Evolutionary conservation across 1,140 invertebrate species (phyloP).

Genomic region (Brachystomella parvula): DNA sequence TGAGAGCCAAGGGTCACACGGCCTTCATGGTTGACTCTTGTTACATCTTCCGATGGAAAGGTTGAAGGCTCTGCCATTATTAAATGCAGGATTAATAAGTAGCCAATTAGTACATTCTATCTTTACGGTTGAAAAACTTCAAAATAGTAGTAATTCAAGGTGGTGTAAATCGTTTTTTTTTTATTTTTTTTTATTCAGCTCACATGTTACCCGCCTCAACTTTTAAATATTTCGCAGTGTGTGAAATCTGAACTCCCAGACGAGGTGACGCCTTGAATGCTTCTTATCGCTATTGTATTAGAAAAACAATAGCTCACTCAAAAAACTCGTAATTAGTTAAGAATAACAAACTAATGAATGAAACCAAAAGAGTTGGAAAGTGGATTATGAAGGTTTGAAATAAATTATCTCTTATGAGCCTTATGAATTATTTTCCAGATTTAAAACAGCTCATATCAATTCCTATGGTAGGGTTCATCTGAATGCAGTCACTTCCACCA

Average conservation of each 20-base stretch:
- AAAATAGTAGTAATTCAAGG: too few relatives aligned
- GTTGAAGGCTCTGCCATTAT: too few relatives aligned
- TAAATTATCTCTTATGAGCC: not conserved
- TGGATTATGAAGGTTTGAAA: not conserved
- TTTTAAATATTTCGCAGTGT: too few relatives aligned
- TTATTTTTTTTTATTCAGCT: too few relatives aligned
- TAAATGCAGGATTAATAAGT: too few relatives aligned
- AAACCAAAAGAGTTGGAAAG: not conserved
- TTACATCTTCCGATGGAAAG: too few relatives aligned
- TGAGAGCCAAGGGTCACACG: slow-evolving; percentile 10
- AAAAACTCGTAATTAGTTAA: not conserved
- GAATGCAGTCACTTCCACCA: not conserved
- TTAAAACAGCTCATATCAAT: not conserved
- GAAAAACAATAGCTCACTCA: not conserved
- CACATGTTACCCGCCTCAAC: too few relatives aligned
- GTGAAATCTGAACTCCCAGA: too few relatives aligned
- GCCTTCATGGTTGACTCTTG: not conserved
- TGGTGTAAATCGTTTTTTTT: too few relatives aligned
- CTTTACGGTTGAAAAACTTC: too few relatives aligned
- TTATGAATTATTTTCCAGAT: not conserved
- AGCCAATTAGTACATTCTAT: too few relatives aligned
- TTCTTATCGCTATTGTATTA: not conserved
- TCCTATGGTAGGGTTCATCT: not conserved
- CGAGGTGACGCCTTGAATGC: too few relatives aligned
- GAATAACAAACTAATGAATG: not conserved